Evolutionary conservation across 1,140 invertebrate genomes (phyloP).

Genomic region (Eriosoma lanigerum): DNA sequence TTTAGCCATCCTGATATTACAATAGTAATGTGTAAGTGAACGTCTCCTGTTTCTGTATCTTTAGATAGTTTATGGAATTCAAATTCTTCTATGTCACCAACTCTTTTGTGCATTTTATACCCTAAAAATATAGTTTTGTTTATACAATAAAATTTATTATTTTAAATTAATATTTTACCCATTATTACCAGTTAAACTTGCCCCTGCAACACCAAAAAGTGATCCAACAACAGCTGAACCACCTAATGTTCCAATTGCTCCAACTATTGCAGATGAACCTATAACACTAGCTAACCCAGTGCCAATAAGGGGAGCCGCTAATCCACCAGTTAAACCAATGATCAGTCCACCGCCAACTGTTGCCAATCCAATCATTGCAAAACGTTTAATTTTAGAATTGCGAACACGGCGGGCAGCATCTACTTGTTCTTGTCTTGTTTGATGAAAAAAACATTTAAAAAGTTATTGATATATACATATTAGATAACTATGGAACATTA

Average conservation of each 20-base stretch:
- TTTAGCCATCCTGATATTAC: constrained; percentile 71
- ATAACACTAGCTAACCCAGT: constrained; percentile 65
- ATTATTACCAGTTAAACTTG: constrained; percentile 64
- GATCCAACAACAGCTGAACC: constrained; percentile 69
- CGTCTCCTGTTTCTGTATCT: constrained; percentile 48
- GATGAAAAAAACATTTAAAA: neutral
- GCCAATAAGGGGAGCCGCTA: constrained; percentile 70
- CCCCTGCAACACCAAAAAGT: constrained; percentile 71
- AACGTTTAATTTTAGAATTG: constrained; percentile 66
- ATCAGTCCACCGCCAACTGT: constrained; percentile 68
- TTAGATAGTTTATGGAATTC: constrained; percentile 64
- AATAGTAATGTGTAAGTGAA: constrained; percentile 67
- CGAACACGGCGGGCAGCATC: constrained; percentile 61
- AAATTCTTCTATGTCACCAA: constrained; percentile 74
- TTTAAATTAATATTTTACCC: neutral
- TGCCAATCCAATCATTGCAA: constrained; percentile 67
- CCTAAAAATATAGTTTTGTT: constrained; percentile 58
- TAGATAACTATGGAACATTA: neutral
- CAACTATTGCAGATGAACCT: constrained; percentile 62
- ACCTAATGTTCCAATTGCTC: constrained; percentile 64
- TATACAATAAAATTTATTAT: no score
- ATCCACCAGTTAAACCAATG: constrained; percentile 68
- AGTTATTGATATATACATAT: neutral
- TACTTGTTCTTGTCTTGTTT: constrained; percentile 58
- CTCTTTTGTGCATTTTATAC: constrained; percentile 72